Evolutionary conservation across 2,888 invertebrate genomes (phyloP).

Genomic region (Atherix ibis): DNA sequence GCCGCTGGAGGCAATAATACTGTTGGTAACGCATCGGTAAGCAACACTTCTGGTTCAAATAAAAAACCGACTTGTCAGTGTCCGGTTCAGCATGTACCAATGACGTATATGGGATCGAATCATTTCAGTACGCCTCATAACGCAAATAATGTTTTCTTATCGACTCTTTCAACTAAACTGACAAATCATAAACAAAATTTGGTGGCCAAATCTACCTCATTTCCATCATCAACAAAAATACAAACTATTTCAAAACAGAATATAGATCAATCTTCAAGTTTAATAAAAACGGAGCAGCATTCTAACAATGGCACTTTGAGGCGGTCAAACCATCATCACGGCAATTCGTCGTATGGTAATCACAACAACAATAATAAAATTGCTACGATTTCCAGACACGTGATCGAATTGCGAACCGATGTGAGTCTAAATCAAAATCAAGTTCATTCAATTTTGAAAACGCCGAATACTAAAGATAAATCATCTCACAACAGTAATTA

Average conservation of each 20-base stretch:
- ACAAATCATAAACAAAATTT: conserved; percentile 15
- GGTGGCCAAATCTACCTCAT: conserved; percentile 14
- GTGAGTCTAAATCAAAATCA: conserved; percentile 6
- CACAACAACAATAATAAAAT: conserved; percentile 25
- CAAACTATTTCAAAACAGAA: conserved; percentile 7
- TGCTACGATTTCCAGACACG: conserved; percentile 30
- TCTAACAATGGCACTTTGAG: conserved; percentile 10
- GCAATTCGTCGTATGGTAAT: conserved; percentile 13
- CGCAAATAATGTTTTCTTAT: conserved; percentile 20
- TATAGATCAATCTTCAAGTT: conserved; percentile 1
- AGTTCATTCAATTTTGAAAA: conserved; percentile 14
- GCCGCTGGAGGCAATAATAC: conserved; percentile 6
- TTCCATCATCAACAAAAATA: conserved; percentile 10
- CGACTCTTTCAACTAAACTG: conserved; percentile 19
- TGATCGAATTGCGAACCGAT: conserved; percentile 19
- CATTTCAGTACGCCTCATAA: conserved; percentile 19
- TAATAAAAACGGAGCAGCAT: conserved; percentile 8
- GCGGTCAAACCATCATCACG: conserved; percentile 10
- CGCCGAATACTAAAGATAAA: conserved; percentile 7
- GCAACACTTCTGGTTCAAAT: conserved; percentile 10
- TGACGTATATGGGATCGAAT: conserved; percentile 32
- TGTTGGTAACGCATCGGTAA: conserved; percentile 10
- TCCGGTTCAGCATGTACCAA: conserved; percentile 33
- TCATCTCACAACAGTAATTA: conserved; percentile 8
- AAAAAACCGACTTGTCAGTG: conserved; percentile 33